Conservation (phyloP, 2,113 vertebrate genomes). For the Cynopterus brachyotis region DNA sequence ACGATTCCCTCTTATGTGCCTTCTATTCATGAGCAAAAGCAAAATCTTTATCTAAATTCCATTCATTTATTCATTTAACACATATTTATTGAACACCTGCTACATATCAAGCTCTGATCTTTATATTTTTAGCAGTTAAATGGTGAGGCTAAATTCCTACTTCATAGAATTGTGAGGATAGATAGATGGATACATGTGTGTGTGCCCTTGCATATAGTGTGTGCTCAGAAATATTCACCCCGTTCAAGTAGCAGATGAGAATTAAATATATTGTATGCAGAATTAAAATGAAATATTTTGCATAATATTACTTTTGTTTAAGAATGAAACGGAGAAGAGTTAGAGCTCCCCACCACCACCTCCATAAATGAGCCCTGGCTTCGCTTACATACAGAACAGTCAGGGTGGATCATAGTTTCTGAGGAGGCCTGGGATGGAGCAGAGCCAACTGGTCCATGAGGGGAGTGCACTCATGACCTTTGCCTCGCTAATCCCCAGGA, state of each 20-base stretch:
- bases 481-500: constrained; percentile 46
- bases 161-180: not conserved
- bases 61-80: not conserved
- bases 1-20: not conserved
- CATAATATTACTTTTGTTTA: not conserved
- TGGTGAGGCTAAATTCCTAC: not conserved
- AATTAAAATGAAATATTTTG: not conserved
- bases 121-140: not conserved
- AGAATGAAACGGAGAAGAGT: not conserved
- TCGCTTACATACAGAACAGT: not conserved
- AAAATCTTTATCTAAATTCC: not conserved
- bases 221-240: not conserved
- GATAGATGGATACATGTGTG: not conserved
- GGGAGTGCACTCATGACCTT: constrained; percentile 45
- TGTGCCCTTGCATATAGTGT: not conserved
- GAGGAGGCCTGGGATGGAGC: not conserved
- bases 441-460: constrained; percentile 15
- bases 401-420: not conserved
- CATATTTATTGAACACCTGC: not conserved
- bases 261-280: not conserved
- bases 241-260: not conserved
- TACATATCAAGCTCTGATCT: not conserved
- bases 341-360: too few species aligned
- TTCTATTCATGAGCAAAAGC: not conserved
- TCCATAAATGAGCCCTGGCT: not conserved